These are phyloP conservation scores for Apoda limacodes DNA, from an alignment of 2,888 invertebrate species.

Conservation along the genomic window DNA sequence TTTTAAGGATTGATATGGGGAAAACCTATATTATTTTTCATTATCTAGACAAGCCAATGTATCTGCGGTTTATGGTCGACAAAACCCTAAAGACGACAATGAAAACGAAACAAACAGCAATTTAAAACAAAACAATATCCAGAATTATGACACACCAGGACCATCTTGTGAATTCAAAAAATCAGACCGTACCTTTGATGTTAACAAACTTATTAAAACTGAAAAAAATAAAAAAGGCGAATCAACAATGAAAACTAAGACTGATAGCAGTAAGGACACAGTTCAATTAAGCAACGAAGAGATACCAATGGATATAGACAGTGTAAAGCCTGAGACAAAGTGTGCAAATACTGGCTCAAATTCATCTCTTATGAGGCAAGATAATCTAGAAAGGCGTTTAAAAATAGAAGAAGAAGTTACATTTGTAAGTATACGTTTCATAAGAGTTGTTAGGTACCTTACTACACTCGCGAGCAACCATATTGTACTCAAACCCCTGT, in stretches of 20 bases:
- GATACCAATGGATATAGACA: neutral
- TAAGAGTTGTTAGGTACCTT: too few relatives aligned
- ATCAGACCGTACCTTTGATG: too few relatives aligned
- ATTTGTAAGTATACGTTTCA: constrained; percentile 53
- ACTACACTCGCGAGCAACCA: too few relatives aligned
- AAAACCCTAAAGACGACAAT: constrained; percentile 11
- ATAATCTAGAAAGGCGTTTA: constrained; percentile 46
- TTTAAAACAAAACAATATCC: too few relatives aligned
- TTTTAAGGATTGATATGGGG: too few relatives aligned
- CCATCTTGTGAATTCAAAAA: too few relatives aligned
- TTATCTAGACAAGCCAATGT: constrained; percentile 77
- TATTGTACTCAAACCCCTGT: too few relatives aligned
- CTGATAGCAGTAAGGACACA: neutral
- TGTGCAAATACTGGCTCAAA: constrained; percentile 12
- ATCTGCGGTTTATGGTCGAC: constrained; percentile 62
- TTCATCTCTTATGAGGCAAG: constrained; percentile 26
- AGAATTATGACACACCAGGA: too few relatives aligned
- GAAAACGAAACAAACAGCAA: constrained; percentile 5
- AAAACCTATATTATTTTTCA: too few relatives aligned
- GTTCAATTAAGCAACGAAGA: constrained; percentile 9
- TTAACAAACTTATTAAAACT: too few relatives aligned
- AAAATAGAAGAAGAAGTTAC: constrained; percentile 59
- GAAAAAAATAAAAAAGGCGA: too few relatives aligned
- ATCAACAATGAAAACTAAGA: too few relatives aligned
- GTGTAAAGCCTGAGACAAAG: neutral